Conservation (phyloP, 2,888 invertebrate species). For the Selenia dentaria region DNA sequence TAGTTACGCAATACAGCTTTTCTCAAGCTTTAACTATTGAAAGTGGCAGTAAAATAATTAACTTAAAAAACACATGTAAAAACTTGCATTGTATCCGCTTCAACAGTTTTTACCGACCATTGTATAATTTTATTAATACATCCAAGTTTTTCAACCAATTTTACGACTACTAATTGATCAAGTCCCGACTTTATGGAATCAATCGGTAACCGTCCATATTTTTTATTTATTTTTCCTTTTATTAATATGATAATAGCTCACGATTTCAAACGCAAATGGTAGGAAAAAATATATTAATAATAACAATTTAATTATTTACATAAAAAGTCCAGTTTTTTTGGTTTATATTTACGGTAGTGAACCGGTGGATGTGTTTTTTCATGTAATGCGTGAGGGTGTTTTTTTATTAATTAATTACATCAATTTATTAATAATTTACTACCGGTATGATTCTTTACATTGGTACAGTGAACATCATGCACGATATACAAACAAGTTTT, state of each 20-base stretch:
- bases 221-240: neutral
- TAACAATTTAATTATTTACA: slow-evolving; percentile 12
- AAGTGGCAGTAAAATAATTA: slow-evolving; percentile 1
- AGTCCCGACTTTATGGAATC: slow-evolving; percentile 13
- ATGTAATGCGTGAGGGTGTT: slow-evolving; percentile 6
- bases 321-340: slow-evolving; percentile 14
- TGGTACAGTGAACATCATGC: too few relatives aligned
- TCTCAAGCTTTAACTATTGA: neutral
- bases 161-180: slow-evolving; percentile 14
- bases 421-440: slow-evolving; percentile 19
- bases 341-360: slow-evolving; percentile 28
- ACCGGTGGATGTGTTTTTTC: slow-evolving; percentile 12
- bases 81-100: slow-evolving; percentile 8
- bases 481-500: too few relatives aligned
- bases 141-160: slow-evolving; percentile 5
- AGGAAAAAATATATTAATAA: slow-evolving; percentile 12
- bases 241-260: slow-evolving; percentile 1
- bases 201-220: neutral
- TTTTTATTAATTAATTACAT: slow-evolving; percentile 23
- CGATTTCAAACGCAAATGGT: slow-evolving; percentile 11
- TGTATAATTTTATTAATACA: slow-evolving; percentile 9
- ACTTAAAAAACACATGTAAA: neutral
- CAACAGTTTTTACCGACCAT: slow-evolving; percentile 12
- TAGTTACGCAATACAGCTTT: neutral
- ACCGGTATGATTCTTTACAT: slow-evolving; percentile 12